Base-by-base conservation (phyloP, 1,140 invertebrate genomes). In the Pseudomyrmex dendroicus region DNA sequence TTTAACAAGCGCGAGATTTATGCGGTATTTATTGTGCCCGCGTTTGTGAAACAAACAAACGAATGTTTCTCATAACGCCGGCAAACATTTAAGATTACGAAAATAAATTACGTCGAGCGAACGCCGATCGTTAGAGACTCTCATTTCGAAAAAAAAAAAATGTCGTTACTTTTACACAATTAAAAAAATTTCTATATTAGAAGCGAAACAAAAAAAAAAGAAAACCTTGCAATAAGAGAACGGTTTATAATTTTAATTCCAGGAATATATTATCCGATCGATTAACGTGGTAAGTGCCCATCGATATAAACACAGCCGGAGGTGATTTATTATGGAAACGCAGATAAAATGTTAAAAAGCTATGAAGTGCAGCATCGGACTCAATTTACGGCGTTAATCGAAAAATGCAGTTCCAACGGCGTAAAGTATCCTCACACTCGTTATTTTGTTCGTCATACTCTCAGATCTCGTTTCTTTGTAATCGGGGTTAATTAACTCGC, bases 1-100 rank as follows among this genome's bases (percentile, higher is more conserved):
- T 48, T 73, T 78, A 78, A 78, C 13, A 66, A 70, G 76, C 76
- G 54, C 46, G 20, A 72, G 76, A 72, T 80, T 80, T 80, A 80
- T 80, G 48, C n/a, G 66, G n/a, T 80, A 72, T 80, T 72, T 78
- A 17, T 70, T 35, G 15, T 35, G 15, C 70, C 22, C 20, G 52
- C 54, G 10, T 78, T 57, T 13, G 9, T 7, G 20, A 25, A 17
- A 20, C 17, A 3, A 52, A 17, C n/a, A 1, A 54, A 10, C 35
- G 17, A 35, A 50, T 48, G 44, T 48, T 35, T 25, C 50, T 7
- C 12, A 54, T 35, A 10, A 54, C n/a, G 10, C 44, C 48, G 46
- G 13, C 8, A 56, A 50, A 76, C 56, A 22, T 22, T 1, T 76
- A 7, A 52, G 15, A 17, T 35, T 52, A 9, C 57, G n/a, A 64